These are phyloP conservation scores for Cyprinodon diabolis DNA, from an alignment of 2,797 vertebrate species.

Conservation along the genomic window DNA sequence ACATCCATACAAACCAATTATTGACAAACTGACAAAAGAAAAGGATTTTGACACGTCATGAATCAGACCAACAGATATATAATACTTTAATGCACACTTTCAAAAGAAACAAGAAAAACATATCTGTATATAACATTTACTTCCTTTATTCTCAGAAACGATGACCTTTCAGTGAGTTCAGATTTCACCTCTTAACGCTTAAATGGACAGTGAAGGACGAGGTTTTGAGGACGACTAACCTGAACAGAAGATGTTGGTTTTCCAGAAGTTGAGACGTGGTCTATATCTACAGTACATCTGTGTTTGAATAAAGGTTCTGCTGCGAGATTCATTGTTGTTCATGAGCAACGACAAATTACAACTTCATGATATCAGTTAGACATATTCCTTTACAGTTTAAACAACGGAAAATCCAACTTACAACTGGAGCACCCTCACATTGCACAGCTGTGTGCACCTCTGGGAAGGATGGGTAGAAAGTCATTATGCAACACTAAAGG, in stretches of 20 bases:
- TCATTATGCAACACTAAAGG: neutral
- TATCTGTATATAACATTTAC: constrained; percentile 42
- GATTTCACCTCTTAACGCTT: constrained; percentile 30
- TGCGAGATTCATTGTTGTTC: constrained; percentile 47
- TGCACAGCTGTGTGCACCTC: neutral
- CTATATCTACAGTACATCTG: constrained; percentile 20
- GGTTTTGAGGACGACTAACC: constrained; percentile 8
- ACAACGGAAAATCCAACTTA: constrained; percentile 35
- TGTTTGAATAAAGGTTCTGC: constrained; percentile 62
- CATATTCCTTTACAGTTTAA: constrained; percentile 40
- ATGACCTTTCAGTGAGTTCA: constrained; percentile 28
- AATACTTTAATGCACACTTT: constrained; percentile 48
- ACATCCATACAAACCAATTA: constrained; percentile 21
- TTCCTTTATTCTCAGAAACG: constrained; percentile 35
- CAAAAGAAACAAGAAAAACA: constrained; percentile 47
- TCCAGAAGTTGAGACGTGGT: constrained; percentile 31
- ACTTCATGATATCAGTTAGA: constrained; percentile 32
- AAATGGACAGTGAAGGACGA: constrained; percentile 45
- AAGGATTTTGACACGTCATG: constrained; percentile 33
- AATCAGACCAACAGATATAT: constrained; percentile 48
- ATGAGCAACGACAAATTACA: constrained; percentile 12
- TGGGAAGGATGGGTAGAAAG: neutral
- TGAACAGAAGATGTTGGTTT: constrained; percentile 12
- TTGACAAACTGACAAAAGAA: constrained; percentile 22
- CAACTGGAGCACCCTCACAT: constrained; percentile 2